phyloP scores from a whole-genome alignment of 1,140 invertebrate species.

The Uloborus diversus region DNA sequence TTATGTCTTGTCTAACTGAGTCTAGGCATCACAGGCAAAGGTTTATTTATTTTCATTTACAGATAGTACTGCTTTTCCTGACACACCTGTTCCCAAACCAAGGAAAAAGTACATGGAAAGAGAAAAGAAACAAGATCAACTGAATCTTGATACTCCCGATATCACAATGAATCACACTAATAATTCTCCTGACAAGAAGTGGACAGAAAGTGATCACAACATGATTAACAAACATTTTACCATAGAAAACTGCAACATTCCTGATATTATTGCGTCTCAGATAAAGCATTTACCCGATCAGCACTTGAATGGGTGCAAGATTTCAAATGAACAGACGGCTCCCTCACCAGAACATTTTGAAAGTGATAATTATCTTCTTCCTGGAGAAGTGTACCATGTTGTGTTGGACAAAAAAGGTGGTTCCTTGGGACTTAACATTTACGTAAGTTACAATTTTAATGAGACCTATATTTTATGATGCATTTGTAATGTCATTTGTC shows the following conservation, averaged over 20 bases:
- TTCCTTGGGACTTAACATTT: conserved; percentile 44
- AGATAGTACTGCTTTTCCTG: neutral
- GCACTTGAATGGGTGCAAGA: no score
- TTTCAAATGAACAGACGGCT: no score
- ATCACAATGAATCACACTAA: conserved; percentile 33
- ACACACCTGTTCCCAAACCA: conserved; percentile 29
- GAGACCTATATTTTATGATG: neutral
- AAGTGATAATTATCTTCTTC: conserved; percentile 10
- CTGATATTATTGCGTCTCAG: conserved; percentile 37
- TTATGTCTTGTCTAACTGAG: no score
- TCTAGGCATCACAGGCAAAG: no score
- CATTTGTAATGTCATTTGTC: neutral
- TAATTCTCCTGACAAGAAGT: neutral
- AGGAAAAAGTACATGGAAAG: conserved; percentile 27
- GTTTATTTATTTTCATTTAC: neutral
- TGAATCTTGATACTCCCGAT: conserved; percentile 20
- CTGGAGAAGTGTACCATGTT: conserved; percentile 46
- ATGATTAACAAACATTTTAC: neutral
- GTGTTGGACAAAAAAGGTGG: conserved; percentile 48
- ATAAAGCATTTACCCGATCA: neutral
- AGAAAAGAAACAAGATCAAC: neutral
- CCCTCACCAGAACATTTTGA: neutral
- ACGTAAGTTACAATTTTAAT: conserved; percentile 15
- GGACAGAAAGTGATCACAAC: neutral
- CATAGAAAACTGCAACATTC: conserved; percentile 23